A percentile compares a stretch with the other conserved stretches of the same genome.
Evolutionary conservation across 2,888 invertebrate genomes (phyloP).

Genomic region (Trichopria drosophilae): DNA sequence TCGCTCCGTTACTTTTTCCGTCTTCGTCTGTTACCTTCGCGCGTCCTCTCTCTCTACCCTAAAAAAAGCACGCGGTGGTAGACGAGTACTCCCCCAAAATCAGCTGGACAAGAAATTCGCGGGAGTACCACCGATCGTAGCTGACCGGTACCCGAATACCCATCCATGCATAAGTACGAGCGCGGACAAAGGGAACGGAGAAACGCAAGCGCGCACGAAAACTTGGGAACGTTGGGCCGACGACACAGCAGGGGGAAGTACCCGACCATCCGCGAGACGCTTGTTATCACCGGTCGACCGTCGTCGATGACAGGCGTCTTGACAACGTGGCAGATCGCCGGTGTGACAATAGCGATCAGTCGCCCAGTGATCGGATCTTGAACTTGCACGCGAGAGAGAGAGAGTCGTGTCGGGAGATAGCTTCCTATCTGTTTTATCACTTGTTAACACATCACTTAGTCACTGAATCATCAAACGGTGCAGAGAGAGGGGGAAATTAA

Average conservation of each 20-base stretch:
- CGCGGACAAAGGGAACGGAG: not conserved
- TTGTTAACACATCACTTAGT: slow-evolving; percentile 38
- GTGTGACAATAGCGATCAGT: not conserved
- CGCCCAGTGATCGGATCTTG: not conserved
- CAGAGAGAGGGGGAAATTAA: slow-evolving; percentile 16
- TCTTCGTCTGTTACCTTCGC: not conserved
- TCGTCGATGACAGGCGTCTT: too few species aligned
- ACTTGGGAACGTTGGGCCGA: not conserved
- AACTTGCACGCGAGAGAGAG: not conserved
- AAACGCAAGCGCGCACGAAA: not conserved
- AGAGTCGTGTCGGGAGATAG: not conserved
- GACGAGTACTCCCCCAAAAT: too few species aligned
- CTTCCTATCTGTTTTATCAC: slow-evolving; percentile 25
- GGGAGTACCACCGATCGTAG: slow-evolving; percentile 15
- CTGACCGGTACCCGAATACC: too few species aligned
- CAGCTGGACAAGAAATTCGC: too few species aligned
- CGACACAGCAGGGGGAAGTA: too few species aligned
- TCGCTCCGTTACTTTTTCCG: not conserved
- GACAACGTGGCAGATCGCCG: too few species aligned
- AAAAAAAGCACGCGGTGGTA: slow-evolving; percentile 5
- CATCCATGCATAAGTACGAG: slow-evolving; percentile 7
- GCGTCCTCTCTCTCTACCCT: not conserved
- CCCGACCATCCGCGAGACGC: too few species aligned
- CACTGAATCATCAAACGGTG: slow-evolving; percentile 33
- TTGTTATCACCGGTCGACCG: too few species aligned